These are phyloP conservation scores for Phalacrocorax carbo DNA, from an alignment of 2,113 vertebrate genomes.

Conservation along the genomic window DNA sequence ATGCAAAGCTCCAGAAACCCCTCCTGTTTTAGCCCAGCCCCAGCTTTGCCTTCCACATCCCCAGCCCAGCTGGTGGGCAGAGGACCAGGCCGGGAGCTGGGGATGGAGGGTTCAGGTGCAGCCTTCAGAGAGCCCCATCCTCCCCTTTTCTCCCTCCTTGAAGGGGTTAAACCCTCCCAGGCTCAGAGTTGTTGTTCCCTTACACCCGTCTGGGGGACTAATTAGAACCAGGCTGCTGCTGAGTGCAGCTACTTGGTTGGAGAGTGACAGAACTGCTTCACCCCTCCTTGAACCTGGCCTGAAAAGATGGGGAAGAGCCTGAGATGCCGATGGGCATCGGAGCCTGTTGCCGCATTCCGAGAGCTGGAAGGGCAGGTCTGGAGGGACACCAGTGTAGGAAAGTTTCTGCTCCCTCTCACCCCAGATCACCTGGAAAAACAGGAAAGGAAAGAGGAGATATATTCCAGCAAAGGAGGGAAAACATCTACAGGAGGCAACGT, in stretches of 20 bases:
- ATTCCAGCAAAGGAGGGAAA: neutral
- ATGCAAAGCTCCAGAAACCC: neutral
- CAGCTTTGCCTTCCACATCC: neutral
- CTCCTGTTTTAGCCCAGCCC: neutral
- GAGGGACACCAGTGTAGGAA: neutral
- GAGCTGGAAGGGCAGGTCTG: neutral
- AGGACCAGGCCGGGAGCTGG: neutral
- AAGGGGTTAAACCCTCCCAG: neutral
- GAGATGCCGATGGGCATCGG: neutral
- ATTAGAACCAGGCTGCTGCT: neutral
- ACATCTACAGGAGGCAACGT: neutral
- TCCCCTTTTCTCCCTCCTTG: neutral
- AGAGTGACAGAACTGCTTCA: neutral
- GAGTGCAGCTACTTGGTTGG: neutral
- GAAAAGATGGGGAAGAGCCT: neutral
- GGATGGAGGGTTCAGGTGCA: neutral
- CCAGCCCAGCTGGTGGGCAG: neutral
- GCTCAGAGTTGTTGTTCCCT: neutral
- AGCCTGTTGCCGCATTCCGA: fast-evolving
- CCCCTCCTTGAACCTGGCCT: neutral
- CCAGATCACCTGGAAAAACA: neutral
- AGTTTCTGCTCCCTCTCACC: neutral
- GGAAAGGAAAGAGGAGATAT: neutral
- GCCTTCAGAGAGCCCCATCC: neutral
- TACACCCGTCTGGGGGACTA: neutral